Conservation (phyloP, 1,140 invertebrate species). For the Hycleus cichorii region DNA sequence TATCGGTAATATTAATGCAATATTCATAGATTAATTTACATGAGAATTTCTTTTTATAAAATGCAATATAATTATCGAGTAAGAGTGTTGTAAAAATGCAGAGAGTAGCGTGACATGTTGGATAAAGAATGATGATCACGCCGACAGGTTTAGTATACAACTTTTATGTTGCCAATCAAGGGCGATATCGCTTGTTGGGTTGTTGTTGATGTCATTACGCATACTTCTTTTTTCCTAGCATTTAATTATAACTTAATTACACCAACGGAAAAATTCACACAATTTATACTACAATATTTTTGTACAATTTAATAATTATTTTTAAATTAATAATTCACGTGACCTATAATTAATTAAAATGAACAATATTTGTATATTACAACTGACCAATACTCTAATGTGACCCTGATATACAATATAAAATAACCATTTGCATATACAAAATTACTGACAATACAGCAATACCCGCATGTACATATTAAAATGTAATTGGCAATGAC, state of each 20-base stretch:
- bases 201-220: conserved; percentile 10
- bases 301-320: no score
- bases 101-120: no score
- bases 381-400: conserved; percentile 12
- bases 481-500: conserved; percentile 27
- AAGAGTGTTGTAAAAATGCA: no score
- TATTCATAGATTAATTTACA: no score
- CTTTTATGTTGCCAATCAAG: no score
- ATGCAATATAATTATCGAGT: no score
- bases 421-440: conserved; percentile 19
- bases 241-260: conserved; percentile 13
- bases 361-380: conserved; percentile 6
- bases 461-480: conserved; percentile 25
- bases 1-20: no score
- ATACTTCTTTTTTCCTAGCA: neutral
- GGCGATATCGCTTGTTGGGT: neutral
- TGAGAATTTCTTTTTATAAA: no score
- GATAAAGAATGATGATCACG: no score
- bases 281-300: no score
- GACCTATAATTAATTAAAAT: conserved; percentile 12
- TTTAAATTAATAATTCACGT: no score
- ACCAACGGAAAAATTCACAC: neutral
- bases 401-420: conserved; percentile 12
- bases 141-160: no score
- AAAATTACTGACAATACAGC: conserved; percentile 16